Evolutionary conservation across 2,113 vertebrate genomes (phyloP), one percentile per base, ranked within the genome.

Genomic region (Syrmaticus mikado): DNA sequence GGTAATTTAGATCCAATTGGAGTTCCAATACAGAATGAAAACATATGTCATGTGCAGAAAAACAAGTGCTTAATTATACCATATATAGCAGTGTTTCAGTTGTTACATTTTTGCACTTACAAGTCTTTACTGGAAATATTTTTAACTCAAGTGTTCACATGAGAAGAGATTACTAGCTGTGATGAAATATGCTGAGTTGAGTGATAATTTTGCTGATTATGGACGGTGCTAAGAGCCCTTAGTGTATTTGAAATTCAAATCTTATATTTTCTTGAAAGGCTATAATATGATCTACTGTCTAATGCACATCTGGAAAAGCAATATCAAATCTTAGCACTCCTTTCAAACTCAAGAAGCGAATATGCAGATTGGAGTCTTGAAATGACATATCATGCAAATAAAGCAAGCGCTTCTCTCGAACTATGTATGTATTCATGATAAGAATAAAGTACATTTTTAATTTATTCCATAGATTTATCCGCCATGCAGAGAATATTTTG

Each of bases 171-270:
- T 94, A 82, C 86, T 97, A 92, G 80, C 94, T 90, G 66, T 96
- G 82, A 96, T 96, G 75, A 94, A 95, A 94, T 94, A 61, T 94
- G 78, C 94, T 95, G 92, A 97, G 80, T 58, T 94, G 88, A 96
- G 85, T 95, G 90, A 97, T 88, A 96, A 96, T 96, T 97, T 96
- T 96, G 74, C 92, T 94, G 86, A 96, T 96, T 94, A 95, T 90
- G 93, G 86, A 92, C 94, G 96, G 79, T 92, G 76, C 65, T 93
- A 75, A 95, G 67, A 95, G 89, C 43, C 67, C 92, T 91, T 43
- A 57, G 75, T 79, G 7, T 83, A 95, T 89, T 95, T 92, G 64
- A 95, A 89, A 97, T 97, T 97, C 89, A 97, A 95, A 97, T 96
- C 94, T 94, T 94, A 62, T 95, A 48, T 91, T 95, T 79, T 80